Evolutionary conservation across 1,140 invertebrate genomes (phyloP), one percentile per base, ranked within the genome.

Genomic region (Homarus americanus): DNA sequence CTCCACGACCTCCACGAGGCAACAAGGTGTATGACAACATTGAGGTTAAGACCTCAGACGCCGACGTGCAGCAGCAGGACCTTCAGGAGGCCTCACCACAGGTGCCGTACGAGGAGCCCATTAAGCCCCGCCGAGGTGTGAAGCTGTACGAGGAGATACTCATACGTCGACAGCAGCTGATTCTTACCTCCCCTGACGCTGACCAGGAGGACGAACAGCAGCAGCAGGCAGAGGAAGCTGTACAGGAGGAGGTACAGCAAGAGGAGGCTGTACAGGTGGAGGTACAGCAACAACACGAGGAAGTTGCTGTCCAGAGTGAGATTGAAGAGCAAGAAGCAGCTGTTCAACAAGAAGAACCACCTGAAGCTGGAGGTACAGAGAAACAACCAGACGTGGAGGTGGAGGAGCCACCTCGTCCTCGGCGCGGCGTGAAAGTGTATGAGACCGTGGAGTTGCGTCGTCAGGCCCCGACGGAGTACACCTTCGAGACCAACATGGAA

Each of bases 131-230:
- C 63, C 78, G 92, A 58, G 92, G 92, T 15, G 76, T 92, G 15
- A 92, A 92, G 66, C 76, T 92, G 32, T 92, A 92, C 38, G 92
- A 92, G 32, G 87, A 91, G 4, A 40, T 92, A 17, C 58, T 87
- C n/a, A 49, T 87, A 32, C 44, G 63, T 7, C 78, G 89, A 10
- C 58, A 82, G 20, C 76, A 88, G 24, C 20, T 49, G 0, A n/a
- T n/a, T n/a, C 32, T 53, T 3, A 40, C 79, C 17, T 12, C 41
- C 12, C 34, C 41, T 28, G 66, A 49, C 9, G n/a, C 32, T n/a
- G n/a, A 76, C 3, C 20, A 86, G 66, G 63, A 79, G 79, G 44
- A 32, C 53, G 36, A n/a, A 38, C 32, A 66, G 44, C 28, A 66
- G 72, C 36, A 69, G 41, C 58, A 24, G 28, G 24, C 10, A 49